These are phyloP conservation scores for Philotrypesis tridentata DNA, from an alignment of 1,140 invertebrate species.

Conservation along the genomic window DNA sequence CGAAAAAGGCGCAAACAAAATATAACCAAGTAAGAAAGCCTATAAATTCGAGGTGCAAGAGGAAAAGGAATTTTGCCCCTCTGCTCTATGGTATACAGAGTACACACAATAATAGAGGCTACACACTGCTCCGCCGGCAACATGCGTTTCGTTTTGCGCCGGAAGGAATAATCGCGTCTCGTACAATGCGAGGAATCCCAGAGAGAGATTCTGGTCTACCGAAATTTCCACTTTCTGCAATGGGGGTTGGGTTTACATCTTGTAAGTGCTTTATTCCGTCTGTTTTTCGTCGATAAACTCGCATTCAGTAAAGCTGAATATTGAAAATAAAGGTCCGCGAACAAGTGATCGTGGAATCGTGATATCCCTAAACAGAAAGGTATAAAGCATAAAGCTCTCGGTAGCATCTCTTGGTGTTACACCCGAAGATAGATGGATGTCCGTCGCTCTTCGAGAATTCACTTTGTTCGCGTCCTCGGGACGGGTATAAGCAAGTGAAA, in stretches of 20 bases:
- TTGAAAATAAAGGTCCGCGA: no score
- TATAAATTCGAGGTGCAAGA: conserved; percentile 7
- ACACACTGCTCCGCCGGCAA: not conserved
- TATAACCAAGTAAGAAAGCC: conserved; percentile 6
- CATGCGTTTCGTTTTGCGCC: conserved; percentile 4
- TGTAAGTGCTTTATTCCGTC: not conserved
- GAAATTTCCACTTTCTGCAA: not conserved
- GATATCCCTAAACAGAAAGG: not conserved
- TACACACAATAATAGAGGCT: no score
- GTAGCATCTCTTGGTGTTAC: conserved; percentile 48
- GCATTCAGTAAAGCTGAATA: no score
- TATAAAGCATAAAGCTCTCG: not conserved
- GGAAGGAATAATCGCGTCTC: conserved; percentile 7
- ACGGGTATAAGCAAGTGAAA: conserved; percentile 56
- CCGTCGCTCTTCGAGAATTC: conserved; percentile 41
- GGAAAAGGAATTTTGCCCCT: conserved; percentile 4
- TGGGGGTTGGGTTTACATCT: not conserved
- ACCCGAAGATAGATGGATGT: conserved; percentile 56
- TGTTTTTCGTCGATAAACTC: not conserved
- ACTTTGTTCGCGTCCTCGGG: conserved; percentile 11
- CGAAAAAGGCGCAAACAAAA: conserved; percentile 27
- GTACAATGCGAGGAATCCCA: conserved; percentile 12
- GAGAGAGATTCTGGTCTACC: not conserved
- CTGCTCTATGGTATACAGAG: no score
- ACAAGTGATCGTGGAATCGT: not conserved